Evolutionary conservation across 2,888 invertebrate species (phyloP), one percentile per base, ranked within the genome.

Genomic region (Pardosa pseudoannulata): DNA sequence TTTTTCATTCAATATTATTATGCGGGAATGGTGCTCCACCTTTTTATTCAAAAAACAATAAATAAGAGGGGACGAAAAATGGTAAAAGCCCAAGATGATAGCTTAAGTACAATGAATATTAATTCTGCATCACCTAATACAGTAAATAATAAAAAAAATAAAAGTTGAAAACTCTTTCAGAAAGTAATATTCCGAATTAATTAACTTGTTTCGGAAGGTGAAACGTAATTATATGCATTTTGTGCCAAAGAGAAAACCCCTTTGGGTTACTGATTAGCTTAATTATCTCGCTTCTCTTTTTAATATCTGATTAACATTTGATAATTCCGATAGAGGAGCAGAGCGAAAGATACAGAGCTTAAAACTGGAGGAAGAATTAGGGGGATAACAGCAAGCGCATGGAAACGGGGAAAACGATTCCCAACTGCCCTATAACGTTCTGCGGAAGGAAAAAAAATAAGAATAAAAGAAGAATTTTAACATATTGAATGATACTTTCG

Each of bases 101-200:
- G 39, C 65, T 65, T 19, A n/a, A 72, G 64, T 36, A 32, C 28
- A 67, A 50, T 85, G 73, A 72, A 78, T 78, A 85, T 72, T 85
- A 85, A 85, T 79, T 78, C 62, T 16, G 64, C 41, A 72, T 72
- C 72, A n/a, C 32, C 56, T 62, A 68, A 72, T 64, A 29, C 64
- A 36, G 28, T 19, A 62, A 39, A 23, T 27, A 56, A 64, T n/a
- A n/a, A n/a, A n/a, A n/a, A n/a, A n/a, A n/a, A n/a, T n/a, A n/a
- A 71, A 79, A 64, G 68, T 39, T 36, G 76, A 23, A 56, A 78
- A 73, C 56, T 41, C 65, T 39, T 50, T n/a, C 36, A 27, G 56
- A 67, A 78, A 73, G 78, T 50, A 79, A 85, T 85, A 85, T 78
- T 65, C 72, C 27, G 83, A 72, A 85, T 78, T 85, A 85, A 85